These are phyloP conservation scores for Ophioninae sp. DNA, from an alignment of 2,888 invertebrate genomes.

Conservation along the genomic window DNA sequence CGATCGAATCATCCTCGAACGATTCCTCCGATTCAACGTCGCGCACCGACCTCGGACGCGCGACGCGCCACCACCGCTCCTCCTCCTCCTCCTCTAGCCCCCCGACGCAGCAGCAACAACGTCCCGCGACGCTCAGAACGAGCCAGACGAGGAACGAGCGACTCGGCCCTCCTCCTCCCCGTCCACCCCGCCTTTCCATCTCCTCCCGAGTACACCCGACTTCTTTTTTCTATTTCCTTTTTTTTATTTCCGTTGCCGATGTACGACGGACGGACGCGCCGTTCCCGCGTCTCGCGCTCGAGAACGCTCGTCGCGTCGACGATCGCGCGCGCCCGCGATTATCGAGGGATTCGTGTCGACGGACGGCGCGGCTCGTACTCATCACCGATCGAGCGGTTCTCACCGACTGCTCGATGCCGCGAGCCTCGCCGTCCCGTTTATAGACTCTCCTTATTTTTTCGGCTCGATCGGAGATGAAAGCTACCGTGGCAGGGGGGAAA, in stretches of 20 bases:
- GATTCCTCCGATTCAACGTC: too few relatives aligned
- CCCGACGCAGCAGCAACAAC: constrained; percentile 44
- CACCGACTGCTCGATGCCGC: constrained; percentile 73
- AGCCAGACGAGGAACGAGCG: constrained; percentile 51
- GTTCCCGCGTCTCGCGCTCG: neutral
- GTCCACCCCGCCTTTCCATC: constrained; percentile 46
- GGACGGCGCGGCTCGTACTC: constrained; percentile 39
- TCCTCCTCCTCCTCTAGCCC: constrained; percentile 1
- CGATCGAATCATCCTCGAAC: too few relatives aligned
- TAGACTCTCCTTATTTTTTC: constrained; percentile 71
- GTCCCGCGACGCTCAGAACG: constrained; percentile 51
- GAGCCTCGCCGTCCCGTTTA: constrained; percentile 75
- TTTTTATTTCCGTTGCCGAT: neutral
- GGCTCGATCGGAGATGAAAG: constrained; percentile 57
- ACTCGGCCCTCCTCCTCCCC: constrained; percentile 22
- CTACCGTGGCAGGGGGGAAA: too few relatives aligned
- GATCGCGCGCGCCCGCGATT: neutral
- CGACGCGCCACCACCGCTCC: too few relatives aligned
- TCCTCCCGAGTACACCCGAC: constrained; percentile 28
- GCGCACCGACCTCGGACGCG: too few relatives aligned
- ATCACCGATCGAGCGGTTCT: constrained; percentile 69
- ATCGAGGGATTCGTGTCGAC: neutral
- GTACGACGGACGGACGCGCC: neutral
- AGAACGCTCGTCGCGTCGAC: neutral
- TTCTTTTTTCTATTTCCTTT: constrained; percentile 46